Conservation (phyloP, 2,888 invertebrate genomes). For the Disparrhopalites patrizii region DNA sequence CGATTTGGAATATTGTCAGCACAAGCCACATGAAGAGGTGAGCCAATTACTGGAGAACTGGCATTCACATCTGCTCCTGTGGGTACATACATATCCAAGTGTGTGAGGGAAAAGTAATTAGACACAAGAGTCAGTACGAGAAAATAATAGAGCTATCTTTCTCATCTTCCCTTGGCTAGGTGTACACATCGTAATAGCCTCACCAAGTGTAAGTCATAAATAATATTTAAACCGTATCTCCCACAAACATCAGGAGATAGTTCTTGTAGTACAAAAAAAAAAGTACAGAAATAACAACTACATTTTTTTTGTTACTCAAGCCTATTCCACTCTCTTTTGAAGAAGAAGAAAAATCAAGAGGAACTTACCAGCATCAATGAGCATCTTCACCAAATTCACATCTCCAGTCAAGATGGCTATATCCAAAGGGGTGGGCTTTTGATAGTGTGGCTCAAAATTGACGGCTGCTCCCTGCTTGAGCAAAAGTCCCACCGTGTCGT, state of each 20-base stretch:
- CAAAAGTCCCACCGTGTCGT: slow-evolving; percentile 68
- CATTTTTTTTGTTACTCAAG: neutral
- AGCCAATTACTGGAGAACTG: slow-evolving; percentile 74
- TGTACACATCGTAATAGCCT: too few relatives aligned
- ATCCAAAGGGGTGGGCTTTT: slow-evolving; percentile 76
- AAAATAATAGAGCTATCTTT: too few relatives aligned
- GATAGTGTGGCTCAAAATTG: slow-evolving; percentile 59
- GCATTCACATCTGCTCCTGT: slow-evolving; percentile 74
- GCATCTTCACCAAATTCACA: slow-evolving; percentile 64
- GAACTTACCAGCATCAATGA: slow-evolving; percentile 65
- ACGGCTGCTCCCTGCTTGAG: slow-evolving; percentile 76
- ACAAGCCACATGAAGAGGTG: slow-evolving; percentile 76
- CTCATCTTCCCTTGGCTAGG: too few relatives aligned
- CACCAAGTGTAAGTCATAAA: too few relatives aligned
- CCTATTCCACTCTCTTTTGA: neutral
- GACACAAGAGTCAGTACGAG: too few relatives aligned
- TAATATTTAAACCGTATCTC: neutral
- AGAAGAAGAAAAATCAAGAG: neutral
- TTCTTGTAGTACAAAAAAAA: neutral
- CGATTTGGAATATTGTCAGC: slow-evolving; percentile 70
- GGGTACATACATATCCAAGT: too few relatives aligned
- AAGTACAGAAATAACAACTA: neutral
- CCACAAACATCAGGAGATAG: too few relatives aligned
- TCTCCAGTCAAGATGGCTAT: slow-evolving; percentile 80
- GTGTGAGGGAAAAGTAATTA: too few relatives aligned